Base-by-base conservation (phyloP, 2,797 vertebrate genomes). In the Morelia viridis region DNA sequence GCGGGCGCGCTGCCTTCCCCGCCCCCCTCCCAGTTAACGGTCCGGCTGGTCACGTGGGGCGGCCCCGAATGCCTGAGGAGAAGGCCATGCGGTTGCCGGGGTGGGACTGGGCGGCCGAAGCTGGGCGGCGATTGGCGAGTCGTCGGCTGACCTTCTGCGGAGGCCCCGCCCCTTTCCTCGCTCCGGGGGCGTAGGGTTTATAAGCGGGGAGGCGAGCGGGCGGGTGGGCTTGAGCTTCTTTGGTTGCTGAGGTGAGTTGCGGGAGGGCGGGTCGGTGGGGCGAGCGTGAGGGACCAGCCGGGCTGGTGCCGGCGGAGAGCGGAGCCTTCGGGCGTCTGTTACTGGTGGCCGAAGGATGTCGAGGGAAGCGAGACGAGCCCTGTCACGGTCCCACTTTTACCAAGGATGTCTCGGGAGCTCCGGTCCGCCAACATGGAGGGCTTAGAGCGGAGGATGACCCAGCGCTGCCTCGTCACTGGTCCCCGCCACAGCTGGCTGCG, bases 191-290 rank as follows among this genome's bases (percentile, higher is more conserved):
- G 87, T 64, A 61, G 35, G 62, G 87, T 94, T 95, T 96, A 96
- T 95, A 46, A 95, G 56, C 41, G 19, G 61, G 56, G 92, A 90
- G 94, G 93, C 92, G 92, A 93, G 93, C 80, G 0, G 0, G 0
- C 0, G 90, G 91, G 65, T 6, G 94, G 95, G 94, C 53, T 68
- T 93, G 93, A 95, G 93, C 12, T 88, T 85, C 93, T 92, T 88
- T 85, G 93, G 95, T 92, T 50, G 65, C 0, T 64, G 95, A 96
- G 96, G 96, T 96, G 95, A 96, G 95, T 26, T 7, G 0, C 0
- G 10, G 46, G 28, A 3, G 7, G 61, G 13, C 5, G 26, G 26
- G 28, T n/a, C 4, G 31, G 85, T 4, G 15, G 64, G 57, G 7
- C 19, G 22, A 2, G 26, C 22, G 10, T 5, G 31, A 31, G 26